Evolutionary conservation across 2,888 invertebrate genomes (phyloP), one percentile per base, ranked within the genome.

Genomic region (Sussaba pulchella): DNA sequence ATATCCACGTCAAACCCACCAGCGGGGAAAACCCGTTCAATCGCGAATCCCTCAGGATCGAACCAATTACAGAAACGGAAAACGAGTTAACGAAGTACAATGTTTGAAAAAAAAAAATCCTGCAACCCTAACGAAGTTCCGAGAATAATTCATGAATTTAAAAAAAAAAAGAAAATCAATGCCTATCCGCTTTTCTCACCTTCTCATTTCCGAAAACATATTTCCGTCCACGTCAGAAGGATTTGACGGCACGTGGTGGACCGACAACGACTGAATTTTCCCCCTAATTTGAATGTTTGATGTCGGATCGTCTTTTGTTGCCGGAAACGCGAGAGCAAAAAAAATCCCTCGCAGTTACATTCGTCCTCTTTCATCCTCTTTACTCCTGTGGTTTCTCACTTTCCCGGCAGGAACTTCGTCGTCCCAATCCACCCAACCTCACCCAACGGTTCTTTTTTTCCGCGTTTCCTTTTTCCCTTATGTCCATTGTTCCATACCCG

Each of bases 271-370:
- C 54, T 47, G 64, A 31, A 31, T 31, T 47, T 26, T 78, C 87
- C 88, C 87, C 85, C 85, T 86, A 87, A 88, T 88, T 88, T 87
- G 85, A 87, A 88, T 87, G 88, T 88, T 88, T 88, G 87, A 88
- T 86, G 87, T 86, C 82, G 85, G 85, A 86, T 85, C 85, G 84
- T 77, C 86, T 87, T 86, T 87, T 87, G 87, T 88, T 85, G 85
- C 84, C 81, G 83, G 57, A 43, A 43, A 43, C 70, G 31, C 70
- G 70, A 43, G 70, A 57, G 19, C 77, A 83, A 83, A 85, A 86
- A 76, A 84, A 85, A 86, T 85, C 85, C 83, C 83, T 83, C 85
- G 82, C 87, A 85, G 85, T 85, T 87, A 85, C 85, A 83, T 67
- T 67, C 78, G 67, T 81, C 70, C 43, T 79, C 43, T 26, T 63